phyloP scores from a whole-genome alignment of 2,888 invertebrate genomes.

The Galerucella pusilla region DNA sequence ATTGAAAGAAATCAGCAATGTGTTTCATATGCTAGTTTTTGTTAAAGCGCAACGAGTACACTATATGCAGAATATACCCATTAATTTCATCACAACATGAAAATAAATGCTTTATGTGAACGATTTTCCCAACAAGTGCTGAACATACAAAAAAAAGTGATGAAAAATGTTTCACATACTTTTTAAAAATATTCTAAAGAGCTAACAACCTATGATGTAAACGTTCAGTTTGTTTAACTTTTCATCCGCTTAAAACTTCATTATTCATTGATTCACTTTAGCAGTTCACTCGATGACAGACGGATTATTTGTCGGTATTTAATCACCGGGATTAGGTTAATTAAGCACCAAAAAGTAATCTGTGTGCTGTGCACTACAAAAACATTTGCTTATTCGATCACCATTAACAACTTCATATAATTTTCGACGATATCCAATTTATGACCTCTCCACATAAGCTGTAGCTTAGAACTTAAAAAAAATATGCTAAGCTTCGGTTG shows the following conservation, averaged over 20 bases:
- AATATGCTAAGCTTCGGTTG: too few relatives aligned
- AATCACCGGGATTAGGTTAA: too few relatives aligned
- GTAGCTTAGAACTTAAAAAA: too few relatives aligned
- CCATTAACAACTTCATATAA: too few relatives aligned
- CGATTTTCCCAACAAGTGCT: background rate
- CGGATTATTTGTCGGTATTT: background rate
- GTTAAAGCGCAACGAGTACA: constrained; percentile 7
- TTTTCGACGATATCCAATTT: too few relatives aligned
- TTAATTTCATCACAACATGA: constrained; percentile 8
- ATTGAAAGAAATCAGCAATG: constrained; percentile 13
- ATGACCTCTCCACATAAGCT: too few relatives aligned
- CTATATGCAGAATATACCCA: background rate
- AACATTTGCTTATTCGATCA: too few relatives aligned
- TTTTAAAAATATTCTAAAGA: too few relatives aligned
- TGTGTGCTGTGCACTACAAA: too few relatives aligned
- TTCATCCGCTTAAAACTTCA: background rate
- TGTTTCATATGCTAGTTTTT: constrained; percentile 2
- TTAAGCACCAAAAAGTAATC: too few relatives aligned
- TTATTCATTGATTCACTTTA: background rate
- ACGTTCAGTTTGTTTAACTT: background rate
- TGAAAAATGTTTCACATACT: background rate
- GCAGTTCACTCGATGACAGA: background rate
- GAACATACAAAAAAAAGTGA: background rate
- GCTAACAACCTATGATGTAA: background rate
- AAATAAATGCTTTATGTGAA: constrained; percentile 2